These are phyloP conservation scores for Tinea semifulvella DNA, from an alignment of 2,888 invertebrate species.

Conservation along the genomic window DNA sequence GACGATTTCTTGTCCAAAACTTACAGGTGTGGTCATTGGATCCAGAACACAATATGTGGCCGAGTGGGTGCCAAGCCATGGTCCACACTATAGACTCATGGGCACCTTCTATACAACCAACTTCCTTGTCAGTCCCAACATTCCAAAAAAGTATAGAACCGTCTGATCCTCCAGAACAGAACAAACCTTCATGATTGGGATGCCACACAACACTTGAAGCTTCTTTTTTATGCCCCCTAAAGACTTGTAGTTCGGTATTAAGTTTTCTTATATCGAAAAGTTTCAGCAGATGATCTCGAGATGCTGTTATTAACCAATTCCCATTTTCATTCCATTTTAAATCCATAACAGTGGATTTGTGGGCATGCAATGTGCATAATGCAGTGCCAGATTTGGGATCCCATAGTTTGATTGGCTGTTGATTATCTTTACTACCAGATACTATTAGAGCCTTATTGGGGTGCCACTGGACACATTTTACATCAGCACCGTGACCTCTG, in stretches of 20 bases:
- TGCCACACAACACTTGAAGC: constrained; percentile 98
- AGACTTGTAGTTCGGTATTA: constrained; percentile 94
- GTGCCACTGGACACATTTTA: constrained; percentile 99
- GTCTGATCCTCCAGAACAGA: constrained; percentile 98
- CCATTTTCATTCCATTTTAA: constrained; percentile 99
- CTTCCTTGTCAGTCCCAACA: constrained; percentile 97
- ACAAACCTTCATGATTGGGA: constrained; percentile 96
- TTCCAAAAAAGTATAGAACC: constrained; percentile 99
- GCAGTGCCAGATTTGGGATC: constrained; percentile 97
- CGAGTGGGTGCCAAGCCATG: constrained; percentile 98
- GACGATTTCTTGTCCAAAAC: constrained; percentile 99
- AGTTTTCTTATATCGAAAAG: constrained; percentile 97
- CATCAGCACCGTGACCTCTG: constrained; percentile 96
- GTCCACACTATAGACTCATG: constrained; percentile 99
- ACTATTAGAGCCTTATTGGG: constrained; percentile 96
- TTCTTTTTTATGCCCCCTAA: constrained; percentile 99
- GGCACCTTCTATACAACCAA: constrained; percentile 97
- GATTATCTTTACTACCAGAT: constrained; percentile 99
- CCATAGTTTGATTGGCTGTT: constrained; percentile 99
- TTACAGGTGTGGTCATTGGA: constrained; percentile 99
- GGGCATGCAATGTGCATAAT: constrained; percentile 96
- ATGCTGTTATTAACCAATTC: constrained; percentile 99
- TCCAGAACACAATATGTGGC: constrained; percentile 97
- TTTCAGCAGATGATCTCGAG: constrained; percentile 95
- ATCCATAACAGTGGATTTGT: constrained; percentile 99